Evolutionary conservation across 2,888 invertebrate species (phyloP).

Genomic region (Acheta domesticus): DNA sequence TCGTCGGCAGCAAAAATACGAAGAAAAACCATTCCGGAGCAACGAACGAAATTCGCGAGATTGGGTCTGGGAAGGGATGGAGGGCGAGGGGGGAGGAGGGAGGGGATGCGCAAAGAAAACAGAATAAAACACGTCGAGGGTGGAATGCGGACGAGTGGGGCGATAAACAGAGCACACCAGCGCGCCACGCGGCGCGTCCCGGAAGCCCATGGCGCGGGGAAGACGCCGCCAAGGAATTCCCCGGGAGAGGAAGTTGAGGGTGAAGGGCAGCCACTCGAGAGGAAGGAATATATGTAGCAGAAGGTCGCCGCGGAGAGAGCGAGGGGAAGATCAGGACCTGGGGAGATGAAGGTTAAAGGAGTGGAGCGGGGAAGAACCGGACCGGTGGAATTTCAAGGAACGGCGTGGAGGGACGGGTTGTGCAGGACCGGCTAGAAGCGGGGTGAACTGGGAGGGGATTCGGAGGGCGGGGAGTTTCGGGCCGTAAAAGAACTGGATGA

Average conservation of each 20-base stretch:
- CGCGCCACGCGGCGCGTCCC: neutral
- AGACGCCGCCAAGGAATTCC: neutral
- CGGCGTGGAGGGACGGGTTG: neutral
- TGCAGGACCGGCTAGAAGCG: too few relatives aligned
- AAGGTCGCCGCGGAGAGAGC: neutral
- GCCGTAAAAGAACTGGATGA: too few relatives aligned
- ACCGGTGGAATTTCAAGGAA: neutral
- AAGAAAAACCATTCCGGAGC: neutral
- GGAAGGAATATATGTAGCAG: conserved; percentile 5
- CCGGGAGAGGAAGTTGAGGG: neutral
- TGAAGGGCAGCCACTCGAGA: neutral
- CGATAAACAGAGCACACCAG: neutral
- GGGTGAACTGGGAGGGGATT: neutral
- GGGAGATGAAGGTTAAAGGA: too few relatives aligned
- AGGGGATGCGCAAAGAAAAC: neutral
- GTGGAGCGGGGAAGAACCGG: neutral
- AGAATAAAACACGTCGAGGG: conserved; percentile 1
- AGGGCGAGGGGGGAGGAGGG: neutral
- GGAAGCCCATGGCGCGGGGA: neutral
- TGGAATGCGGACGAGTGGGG: conserved; percentile 4
- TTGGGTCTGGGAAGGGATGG: neutral
- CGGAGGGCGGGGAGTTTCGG: too few relatives aligned
- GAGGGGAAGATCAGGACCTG: too few relatives aligned
- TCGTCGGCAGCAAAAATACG: neutral
- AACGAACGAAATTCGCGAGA: conserved; percentile 18